These are phyloP conservation scores for Pseudeuparius sepicola DNA, from an alignment of 2,888 invertebrate genomes.

Conservation along the genomic window DNA sequence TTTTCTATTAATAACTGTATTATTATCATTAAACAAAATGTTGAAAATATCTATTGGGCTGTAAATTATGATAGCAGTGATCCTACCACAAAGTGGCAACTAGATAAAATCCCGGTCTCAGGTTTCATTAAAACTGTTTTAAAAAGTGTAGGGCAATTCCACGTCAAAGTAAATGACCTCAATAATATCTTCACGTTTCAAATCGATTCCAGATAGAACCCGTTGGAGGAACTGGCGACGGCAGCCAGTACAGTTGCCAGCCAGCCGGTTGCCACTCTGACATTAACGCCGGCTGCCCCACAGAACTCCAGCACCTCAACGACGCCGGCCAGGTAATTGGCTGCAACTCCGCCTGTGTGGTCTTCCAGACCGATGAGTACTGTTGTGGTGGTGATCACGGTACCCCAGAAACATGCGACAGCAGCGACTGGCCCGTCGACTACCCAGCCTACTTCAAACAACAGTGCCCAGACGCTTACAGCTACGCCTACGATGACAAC, in stretches of 20 bases:
- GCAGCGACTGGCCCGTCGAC: conserved; percentile 33
- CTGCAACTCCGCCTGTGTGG: conserved; percentile 42
- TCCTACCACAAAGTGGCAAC: too few relatives aligned
- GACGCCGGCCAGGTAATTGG: conserved; percentile 32
- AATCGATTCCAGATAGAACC: conserved; percentile 30
- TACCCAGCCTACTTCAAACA: conserved; percentile 42
- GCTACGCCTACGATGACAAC: conserved; percentile 45
- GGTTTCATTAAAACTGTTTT: too few relatives aligned
- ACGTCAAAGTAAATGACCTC: too few relatives aligned
- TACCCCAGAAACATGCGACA: conserved; percentile 38
- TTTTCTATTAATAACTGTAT: too few relatives aligned
- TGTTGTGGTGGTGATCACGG: conserved; percentile 40
- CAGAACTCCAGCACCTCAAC: conserved; percentile 29
- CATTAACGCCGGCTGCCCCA: conserved; percentile 36
- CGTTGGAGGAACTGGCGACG: conserved; percentile 28
- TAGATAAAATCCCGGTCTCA: too few relatives aligned
- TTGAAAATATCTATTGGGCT: too few relatives aligned
- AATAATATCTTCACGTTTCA: too few relatives aligned
- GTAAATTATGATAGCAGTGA: too few relatives aligned
- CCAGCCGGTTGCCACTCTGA: conserved; percentile 32
- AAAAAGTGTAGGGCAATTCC: too few relatives aligned
- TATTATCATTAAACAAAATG: too few relatives aligned
- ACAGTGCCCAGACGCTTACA: too few relatives aligned
- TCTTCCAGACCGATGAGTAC: conserved; percentile 40
- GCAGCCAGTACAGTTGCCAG: conserved; percentile 35